Conservation (phyloP, 2,797 vertebrate genomes). For the Enteromius argenteus region DNA sequence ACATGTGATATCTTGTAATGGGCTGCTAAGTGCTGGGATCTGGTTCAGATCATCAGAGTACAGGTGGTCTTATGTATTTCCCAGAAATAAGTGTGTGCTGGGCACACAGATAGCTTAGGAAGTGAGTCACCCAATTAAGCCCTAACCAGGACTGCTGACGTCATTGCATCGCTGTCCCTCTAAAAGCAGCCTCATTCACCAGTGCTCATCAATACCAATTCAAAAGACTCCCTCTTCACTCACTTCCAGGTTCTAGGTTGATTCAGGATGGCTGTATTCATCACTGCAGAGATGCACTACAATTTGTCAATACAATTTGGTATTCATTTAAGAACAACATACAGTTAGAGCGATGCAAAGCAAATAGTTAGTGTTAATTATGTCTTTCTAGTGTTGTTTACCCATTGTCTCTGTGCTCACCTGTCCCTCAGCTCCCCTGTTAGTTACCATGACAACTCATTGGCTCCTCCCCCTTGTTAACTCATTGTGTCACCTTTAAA, state of each 20-base stretch:
- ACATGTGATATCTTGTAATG: conserved; percentile 1
- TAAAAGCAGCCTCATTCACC: conserved; percentile 26
- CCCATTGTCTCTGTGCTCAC: too few relatives aligned
- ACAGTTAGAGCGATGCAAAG: background rate
- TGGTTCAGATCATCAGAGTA: conserved; percentile 12
- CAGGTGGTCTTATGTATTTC: conserved; percentile 30
- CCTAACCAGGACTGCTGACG: background rate
- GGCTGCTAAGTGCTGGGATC: background rate
- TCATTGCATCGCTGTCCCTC: conserved; percentile 3
- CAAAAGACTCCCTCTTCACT: background rate
- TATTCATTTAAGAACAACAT: background rate
- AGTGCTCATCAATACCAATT: background rate
- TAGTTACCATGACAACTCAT: too few relatives aligned
- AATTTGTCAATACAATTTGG: background rate
- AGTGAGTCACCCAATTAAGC: conserved; percentile 41
- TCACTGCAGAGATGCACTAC: background rate
- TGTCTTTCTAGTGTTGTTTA: background rate
- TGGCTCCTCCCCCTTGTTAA: too few relatives aligned
- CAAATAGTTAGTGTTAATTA: background rate
- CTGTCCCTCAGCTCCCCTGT: too few relatives aligned
- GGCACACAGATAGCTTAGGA: conserved; percentile 6
- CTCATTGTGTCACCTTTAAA: too few relatives aligned
- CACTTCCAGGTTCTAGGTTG: background rate
- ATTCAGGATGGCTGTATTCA: background rate
- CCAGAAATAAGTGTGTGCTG: conserved; percentile 23